Percentiles rank a stretch among this genome's conserved stretches.
These are phyloP conservation scores for Aegotheles bennettii DNA, from an alignment of 2,113 vertebrate species.

Conservation along the genomic window DNA sequence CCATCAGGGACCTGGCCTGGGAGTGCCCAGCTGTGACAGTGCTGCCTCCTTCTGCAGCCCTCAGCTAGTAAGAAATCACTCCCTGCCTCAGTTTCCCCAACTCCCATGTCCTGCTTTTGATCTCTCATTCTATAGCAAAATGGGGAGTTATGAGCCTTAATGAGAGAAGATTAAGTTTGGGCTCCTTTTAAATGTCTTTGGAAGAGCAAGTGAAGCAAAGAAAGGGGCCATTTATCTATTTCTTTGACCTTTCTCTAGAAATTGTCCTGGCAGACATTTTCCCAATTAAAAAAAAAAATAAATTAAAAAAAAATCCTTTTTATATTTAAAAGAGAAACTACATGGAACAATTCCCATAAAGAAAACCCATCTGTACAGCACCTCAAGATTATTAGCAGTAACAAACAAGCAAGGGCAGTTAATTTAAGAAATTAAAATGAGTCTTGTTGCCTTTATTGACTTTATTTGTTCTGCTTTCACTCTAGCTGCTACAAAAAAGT, in stretches of 20 bases:
- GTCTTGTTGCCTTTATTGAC: not conserved
- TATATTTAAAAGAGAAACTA: not conserved
- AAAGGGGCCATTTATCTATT: not conserved
- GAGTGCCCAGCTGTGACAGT: not conserved
- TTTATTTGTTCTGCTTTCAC: not conserved
- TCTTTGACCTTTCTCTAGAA: not conserved
- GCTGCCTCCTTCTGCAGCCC: not conserved
- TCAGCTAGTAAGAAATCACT: fast-evolving
- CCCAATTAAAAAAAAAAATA: not conserved
- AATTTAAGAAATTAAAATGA: not conserved
- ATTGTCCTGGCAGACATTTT: not conserved
- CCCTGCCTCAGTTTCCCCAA: not conserved
- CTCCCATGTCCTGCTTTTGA: fast-evolving
- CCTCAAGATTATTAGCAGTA: not conserved
- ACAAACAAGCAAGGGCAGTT: not conserved
- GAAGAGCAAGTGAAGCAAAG: not conserved
- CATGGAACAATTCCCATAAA: not conserved
- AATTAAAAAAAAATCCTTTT: not conserved
- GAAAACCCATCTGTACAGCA: not conserved
- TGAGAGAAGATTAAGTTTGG: not conserved
- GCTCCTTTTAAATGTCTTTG: not conserved
- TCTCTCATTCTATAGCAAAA: not conserved
- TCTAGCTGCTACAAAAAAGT: not conserved
- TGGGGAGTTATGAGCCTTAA: not conserved
- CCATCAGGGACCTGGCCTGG: not conserved